Percentiles rank a stretch among this genome's conserved stretches.
Evolutionary conservation across 1,140 invertebrate species (phyloP).

Genomic region (Drosophila pandora): DNA sequence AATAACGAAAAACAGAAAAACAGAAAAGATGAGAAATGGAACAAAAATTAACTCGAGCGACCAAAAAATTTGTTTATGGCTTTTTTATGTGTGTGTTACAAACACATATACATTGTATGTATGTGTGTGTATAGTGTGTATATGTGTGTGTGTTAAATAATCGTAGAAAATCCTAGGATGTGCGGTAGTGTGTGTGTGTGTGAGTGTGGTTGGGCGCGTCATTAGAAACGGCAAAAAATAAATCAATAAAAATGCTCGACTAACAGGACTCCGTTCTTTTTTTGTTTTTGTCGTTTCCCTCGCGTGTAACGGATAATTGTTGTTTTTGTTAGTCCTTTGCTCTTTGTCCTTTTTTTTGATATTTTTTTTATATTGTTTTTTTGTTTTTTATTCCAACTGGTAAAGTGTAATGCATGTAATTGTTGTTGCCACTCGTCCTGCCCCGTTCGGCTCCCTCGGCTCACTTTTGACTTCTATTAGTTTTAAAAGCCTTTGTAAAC

Average conservation of each 20-base stretch:
- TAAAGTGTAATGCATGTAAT: slow-evolving; percentile 42
- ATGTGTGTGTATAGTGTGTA: slow-evolving; percentile 23
- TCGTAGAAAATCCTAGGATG: slow-evolving; percentile 53
- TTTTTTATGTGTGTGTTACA: slow-evolving; percentile 32
- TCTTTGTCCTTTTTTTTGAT: slow-evolving; percentile 20
- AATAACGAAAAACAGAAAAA: slow-evolving; percentile 38
- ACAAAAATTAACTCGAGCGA: slow-evolving; percentile 61
- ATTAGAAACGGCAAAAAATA: slow-evolving; percentile 78
- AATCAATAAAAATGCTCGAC: slow-evolving; percentile 74
- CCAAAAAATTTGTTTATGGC: slow-evolving; percentile 75
- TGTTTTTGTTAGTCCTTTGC: slow-evolving; percentile 14
- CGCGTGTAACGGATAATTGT: slow-evolving; percentile 45
- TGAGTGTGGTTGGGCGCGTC: slow-evolving; percentile 60
- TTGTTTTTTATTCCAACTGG: slow-evolving; percentile 14
- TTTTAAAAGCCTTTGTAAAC: not conserved
- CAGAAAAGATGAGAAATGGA: slow-evolving; percentile 41
- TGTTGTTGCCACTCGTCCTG: slow-evolving; percentile 4
- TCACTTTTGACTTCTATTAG: slow-evolving; percentile 2
- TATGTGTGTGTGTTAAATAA: slow-evolving; percentile 52
- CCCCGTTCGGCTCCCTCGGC: not conserved
- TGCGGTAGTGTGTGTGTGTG: slow-evolving; percentile 10
- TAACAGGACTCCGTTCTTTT: slow-evolving; percentile 47
- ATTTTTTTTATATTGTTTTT: slow-evolving; percentile 24
- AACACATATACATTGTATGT: slow-evolving; percentile 1
- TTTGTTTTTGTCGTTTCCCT: slow-evolving; percentile 17